Evolutionary conservation across 2,797 vertebrate species (phyloP).

Genomic region (Iguana delicatissima): DNA sequence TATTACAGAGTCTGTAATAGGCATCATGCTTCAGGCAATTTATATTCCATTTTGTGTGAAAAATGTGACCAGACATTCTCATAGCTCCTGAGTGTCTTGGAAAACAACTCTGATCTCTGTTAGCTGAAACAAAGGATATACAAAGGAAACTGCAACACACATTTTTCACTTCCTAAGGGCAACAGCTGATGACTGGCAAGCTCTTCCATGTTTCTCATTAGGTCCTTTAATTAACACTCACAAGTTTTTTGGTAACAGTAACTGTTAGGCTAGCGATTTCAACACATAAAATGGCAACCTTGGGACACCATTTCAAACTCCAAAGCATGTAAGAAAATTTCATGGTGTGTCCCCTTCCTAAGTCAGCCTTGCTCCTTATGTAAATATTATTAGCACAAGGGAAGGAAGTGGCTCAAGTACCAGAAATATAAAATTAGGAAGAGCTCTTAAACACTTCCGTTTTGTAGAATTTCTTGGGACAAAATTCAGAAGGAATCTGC

Average conservation of each 20-base stretch:
- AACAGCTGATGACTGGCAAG: background rate
- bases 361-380: background rate
- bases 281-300: background rate
- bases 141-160: constrained; percentile 11
- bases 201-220: constrained; percentile 4
- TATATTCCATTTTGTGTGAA: constrained; percentile 15
- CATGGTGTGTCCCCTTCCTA: background rate
- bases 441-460: too few species aligned
- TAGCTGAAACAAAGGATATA: background rate
- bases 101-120: background rate
- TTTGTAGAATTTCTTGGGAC: too few species aligned
- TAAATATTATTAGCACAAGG: background rate
- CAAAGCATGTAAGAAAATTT: background rate
- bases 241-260: background rate
- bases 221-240: background rate
- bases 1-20: background rate
- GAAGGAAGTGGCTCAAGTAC: too few species aligned
- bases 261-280: background rate
- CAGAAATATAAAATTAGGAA: too few species aligned
- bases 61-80: constrained; percentile 28
- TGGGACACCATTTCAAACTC: background rate
- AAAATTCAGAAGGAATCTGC: too few species aligned
- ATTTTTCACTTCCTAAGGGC: background rate
- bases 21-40: constrained; percentile 16
- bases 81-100: background rate